Conservation (phyloP, 2,797 vertebrate genomes). For the Platyrinchus mystaceus region DNA sequence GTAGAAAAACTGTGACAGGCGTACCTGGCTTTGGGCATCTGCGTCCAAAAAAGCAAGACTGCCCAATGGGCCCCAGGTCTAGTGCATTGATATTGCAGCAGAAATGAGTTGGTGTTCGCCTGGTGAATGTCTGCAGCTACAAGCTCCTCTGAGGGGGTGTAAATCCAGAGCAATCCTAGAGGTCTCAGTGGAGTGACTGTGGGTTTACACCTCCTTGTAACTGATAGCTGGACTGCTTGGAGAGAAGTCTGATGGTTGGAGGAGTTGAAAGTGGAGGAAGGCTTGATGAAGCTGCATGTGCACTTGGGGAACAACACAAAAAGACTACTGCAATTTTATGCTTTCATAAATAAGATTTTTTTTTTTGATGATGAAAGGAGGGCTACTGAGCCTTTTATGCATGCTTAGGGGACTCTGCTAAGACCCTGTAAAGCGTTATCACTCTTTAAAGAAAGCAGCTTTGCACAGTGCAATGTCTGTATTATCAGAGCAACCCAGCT, state of each 20-base stretch:
- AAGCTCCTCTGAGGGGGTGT: neutral
- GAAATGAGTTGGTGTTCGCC: neutral
- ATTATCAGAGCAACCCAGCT: neutral
- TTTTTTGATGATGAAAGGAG: neutral
- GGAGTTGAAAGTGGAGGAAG: neutral
- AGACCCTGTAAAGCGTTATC: neutral
- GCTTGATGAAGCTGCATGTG: neutral
- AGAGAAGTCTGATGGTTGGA: neutral
- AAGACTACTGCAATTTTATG: neutral
- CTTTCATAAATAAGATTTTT: neutral
- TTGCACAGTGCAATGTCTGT: neutral
- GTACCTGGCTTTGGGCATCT: neutral
- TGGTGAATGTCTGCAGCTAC: neutral
- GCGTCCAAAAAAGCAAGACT: neutral
- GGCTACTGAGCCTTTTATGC: neutral
- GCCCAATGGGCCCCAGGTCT: accelerated
- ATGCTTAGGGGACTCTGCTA: neutral
- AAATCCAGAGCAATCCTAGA: neutral
- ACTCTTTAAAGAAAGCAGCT: neutral
- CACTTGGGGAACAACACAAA: neutral
- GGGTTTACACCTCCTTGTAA: neutral
- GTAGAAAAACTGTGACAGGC: neutral
- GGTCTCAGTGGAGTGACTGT: neutral
- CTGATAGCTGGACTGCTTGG: neutral
- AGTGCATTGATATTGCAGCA: accelerated